These are phyloP conservation scores for Sebastes schlegelii DNA, from an alignment of 2,113 vertebrate species.

Conservation along the genomic window DNA sequence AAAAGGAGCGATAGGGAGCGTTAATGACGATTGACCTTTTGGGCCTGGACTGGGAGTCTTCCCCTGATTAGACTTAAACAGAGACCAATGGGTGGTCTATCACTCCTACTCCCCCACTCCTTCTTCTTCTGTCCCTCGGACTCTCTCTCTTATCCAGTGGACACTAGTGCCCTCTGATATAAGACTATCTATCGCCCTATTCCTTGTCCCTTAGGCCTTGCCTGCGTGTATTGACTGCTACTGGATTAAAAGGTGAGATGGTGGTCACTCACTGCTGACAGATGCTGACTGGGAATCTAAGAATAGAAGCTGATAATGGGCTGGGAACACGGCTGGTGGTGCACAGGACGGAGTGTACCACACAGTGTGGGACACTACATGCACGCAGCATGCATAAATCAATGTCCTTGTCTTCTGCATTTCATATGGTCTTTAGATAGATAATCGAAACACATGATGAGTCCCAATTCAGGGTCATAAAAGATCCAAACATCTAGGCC, in stretches of 20 bases:
- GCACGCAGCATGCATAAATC: constrained; percentile 16
- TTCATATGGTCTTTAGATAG: constrained; percentile 19
- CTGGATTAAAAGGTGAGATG: constrained; percentile 78
- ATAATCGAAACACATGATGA: constrained; percentile 10
- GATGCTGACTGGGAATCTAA: constrained; percentile 70
- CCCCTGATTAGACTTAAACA: constrained; percentile 72
- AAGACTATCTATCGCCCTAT: constrained; percentile 34
- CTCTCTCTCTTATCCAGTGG: constrained; percentile 40
- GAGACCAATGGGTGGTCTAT: constrained; percentile 74
- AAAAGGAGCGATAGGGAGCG: constrained; percentile 55
- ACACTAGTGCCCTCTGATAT: constrained; percentile 54
- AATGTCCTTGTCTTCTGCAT: constrained; percentile 14
- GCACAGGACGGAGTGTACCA: constrained; percentile 50
- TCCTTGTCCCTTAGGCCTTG: constrained; percentile 10
- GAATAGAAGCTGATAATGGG: constrained; percentile 75
- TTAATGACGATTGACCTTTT: constrained; percentile 77
- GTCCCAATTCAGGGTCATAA: background rate
- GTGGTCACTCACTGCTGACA: constrained; percentile 74
- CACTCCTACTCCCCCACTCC: constrained; percentile 46
- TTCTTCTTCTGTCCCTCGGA: constrained; percentile 3
- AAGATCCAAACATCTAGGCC: background rate
- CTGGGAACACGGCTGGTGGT: constrained; percentile 45
- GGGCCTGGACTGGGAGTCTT: constrained; percentile 66
- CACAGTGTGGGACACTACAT: constrained; percentile 1
- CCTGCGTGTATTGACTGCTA: constrained; percentile 39